Percentiles rank a stretch among this genome's conserved stretches.
phyloP scores from a whole-genome alignment of 1,140 invertebrate species.

The Carcinoscorpius rotundicauda region DNA sequence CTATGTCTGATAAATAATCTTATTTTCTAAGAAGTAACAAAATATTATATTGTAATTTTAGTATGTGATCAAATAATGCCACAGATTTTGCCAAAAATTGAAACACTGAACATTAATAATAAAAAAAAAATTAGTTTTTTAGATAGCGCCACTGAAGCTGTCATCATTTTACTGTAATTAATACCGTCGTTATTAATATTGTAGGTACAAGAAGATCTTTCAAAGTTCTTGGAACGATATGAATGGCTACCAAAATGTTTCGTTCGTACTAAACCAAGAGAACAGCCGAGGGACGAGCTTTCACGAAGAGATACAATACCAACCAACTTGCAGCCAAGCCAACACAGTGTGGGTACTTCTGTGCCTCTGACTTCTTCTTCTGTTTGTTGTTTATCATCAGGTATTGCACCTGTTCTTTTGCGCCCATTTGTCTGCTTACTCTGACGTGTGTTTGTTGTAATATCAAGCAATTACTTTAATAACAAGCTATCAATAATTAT shows the following conservation, averaged over 20 bases:
- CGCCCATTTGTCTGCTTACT: background rate
- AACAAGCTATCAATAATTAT: too few species aligned
- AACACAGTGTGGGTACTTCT: slow-evolving; percentile 22
- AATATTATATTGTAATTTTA: too few species aligned
- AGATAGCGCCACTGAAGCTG: too few species aligned
- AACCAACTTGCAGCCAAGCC: slow-evolving; percentile 7
- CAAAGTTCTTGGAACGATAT: background rate
- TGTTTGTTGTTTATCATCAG: slow-evolving; percentile 16
- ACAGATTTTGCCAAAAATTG: too few species aligned
- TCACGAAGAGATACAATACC: background rate
- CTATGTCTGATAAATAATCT: too few species aligned
- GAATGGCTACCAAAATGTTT: slow-evolving; percentile 3
- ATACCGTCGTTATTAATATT: slow-evolving; percentile 5
- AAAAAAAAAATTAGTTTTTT: too few species aligned
- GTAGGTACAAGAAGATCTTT: slow-evolving; percentile 6
- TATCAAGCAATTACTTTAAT: too few species aligned
- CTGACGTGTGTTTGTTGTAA: too few species aligned
- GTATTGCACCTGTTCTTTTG: slow-evolving; percentile 3
- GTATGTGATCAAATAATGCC: too few species aligned
- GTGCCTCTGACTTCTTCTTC: slow-evolving; percentile 15
- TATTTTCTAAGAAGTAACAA: too few species aligned
- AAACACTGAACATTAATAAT: too few species aligned
- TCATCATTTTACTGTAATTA: background rate
- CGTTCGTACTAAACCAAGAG: background rate
- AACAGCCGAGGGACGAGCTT: background rate